Percentiles rank a stretch among this genome's conserved stretches.
Conservation (phyloP, 2,797 vertebrate species). For the Halcyon chelicuti region DNA sequence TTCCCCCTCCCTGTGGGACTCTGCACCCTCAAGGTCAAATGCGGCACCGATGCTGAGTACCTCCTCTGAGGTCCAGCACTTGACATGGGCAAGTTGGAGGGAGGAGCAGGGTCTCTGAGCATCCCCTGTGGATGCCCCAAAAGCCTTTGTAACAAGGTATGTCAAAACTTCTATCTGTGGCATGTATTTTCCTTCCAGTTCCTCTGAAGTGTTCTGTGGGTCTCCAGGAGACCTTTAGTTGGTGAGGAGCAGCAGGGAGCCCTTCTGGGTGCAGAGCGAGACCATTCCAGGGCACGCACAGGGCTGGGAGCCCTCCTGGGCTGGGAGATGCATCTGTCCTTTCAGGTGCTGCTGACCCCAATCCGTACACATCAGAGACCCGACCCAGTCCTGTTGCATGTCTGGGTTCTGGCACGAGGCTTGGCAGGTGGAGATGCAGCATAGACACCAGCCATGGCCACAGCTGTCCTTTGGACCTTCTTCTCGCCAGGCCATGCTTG, state of each 20-base stretch:
- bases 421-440: background rate
- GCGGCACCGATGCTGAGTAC: rapidly evolving
- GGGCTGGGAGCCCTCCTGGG: background rate
- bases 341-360: background rate
- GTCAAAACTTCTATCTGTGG: background rate
- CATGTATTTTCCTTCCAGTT: background rate
- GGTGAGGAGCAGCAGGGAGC: background rate
- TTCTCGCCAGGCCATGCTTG: background rate
- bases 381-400: background rate
- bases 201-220: background rate
- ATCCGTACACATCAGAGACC: background rate
- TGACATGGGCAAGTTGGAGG: rapidly evolving
- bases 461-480: background rate
- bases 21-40: rapidly evolving
- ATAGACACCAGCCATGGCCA: background rate
- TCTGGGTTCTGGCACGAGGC: background rate
- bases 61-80: background rate
- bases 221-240: background rate
- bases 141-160: background rate
- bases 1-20: background rate
- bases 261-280: background rate
- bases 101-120: background rate
- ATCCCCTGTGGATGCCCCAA: background rate
- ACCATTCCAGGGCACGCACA: background rate
- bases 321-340: background rate